Evolutionary conservation across 2,113 vertebrate genomes (phyloP).

Genomic region (Stegostoma tigrinum): DNA sequence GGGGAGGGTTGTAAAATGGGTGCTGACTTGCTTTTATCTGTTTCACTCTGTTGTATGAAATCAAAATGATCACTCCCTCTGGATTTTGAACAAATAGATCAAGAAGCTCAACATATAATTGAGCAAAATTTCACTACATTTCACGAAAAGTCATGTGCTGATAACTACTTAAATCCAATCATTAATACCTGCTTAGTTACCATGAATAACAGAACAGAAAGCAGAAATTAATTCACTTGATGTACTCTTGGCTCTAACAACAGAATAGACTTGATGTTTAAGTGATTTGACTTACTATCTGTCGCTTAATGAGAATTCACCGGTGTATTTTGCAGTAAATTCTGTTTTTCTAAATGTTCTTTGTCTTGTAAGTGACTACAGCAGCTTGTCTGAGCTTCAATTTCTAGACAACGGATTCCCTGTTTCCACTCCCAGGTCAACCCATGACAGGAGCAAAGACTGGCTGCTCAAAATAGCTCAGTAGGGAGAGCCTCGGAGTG

Average conservation of each 20-base stretch:
- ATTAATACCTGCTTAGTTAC: neutral
- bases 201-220: neutral
- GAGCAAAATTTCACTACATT: neutral
- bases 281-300: neutral
- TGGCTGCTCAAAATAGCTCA: no score
- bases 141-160: neutral
- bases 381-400: neutral
- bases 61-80: neutral
- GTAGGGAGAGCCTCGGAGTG: no score
- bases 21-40: neutral
- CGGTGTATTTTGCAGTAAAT: neutral
- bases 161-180: neutral
- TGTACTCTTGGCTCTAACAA: neutral
- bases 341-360: neutral
- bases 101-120: neutral
- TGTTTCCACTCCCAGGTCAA: neutral
- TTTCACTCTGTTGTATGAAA: neutral
- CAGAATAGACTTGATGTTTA: neutral
- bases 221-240: neutral
- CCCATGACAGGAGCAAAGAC: neutral
- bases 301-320: neutral
- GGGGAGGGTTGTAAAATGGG: neutral
- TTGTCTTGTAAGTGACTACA: neutral
- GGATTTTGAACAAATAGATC: neutral
- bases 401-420: neutral